Conservation (phyloP, 2,888 invertebrate genomes). For the Mythimna lalbum region DNA sequence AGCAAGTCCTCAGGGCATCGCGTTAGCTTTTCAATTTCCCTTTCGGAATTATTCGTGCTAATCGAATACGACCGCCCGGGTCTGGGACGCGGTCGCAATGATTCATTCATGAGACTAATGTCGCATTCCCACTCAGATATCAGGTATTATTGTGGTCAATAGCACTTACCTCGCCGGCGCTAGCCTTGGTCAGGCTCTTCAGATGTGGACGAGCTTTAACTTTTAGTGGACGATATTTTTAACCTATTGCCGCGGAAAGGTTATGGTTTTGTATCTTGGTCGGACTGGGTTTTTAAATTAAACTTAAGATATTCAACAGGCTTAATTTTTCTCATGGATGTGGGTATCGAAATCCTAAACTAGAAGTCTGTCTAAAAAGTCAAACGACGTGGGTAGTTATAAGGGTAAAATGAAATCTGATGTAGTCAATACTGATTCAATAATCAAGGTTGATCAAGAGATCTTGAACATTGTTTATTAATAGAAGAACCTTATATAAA, state of each 20-base stretch:
- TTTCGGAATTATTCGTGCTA: slow-evolving; percentile 90
- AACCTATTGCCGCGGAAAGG: no score
- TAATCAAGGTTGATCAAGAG: no score
- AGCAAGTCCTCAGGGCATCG: slow-evolving; percentile 90
- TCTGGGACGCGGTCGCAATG: slow-evolving; percentile 83
- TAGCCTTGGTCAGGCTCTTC: slow-evolving; percentile 9
- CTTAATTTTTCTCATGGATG: background rate
- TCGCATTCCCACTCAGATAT: slow-evolving; percentile 81
- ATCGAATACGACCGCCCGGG: slow-evolving; percentile 88
- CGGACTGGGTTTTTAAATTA: background rate
- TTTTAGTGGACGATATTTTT: slow-evolving; percentile 2
- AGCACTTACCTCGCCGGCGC: slow-evolving; percentile 63
- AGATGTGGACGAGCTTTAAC: slow-evolving; percentile 4
- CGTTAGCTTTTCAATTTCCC: slow-evolving; percentile 91
- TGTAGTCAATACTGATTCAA: no score
- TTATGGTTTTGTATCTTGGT: background rate
- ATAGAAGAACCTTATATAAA: no score
- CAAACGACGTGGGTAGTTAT: no score
- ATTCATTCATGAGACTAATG: slow-evolving; percentile 90
- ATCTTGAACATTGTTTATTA: no score
- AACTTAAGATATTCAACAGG: background rate
- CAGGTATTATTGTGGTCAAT: slow-evolving; percentile 79
- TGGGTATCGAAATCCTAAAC: background rate
- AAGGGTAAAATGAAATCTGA: no score
- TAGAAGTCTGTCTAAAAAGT: no score